Evolutionary conservation across 2,113 vertebrate genomes (phyloP).

Genomic region (Salminus brasiliensis): DNA sequence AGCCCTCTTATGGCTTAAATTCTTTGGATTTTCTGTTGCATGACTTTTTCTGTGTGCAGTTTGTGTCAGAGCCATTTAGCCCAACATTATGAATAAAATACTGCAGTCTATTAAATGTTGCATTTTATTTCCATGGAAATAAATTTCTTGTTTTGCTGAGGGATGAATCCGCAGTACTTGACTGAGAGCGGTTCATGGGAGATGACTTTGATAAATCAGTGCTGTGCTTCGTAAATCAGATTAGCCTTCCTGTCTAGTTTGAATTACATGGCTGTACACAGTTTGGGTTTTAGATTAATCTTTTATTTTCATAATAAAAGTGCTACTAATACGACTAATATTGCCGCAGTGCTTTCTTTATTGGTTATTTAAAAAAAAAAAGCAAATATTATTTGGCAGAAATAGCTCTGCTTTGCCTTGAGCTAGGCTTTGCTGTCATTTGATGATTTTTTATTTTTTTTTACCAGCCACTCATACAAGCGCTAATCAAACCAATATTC

Average conservation of each 20-base stretch:
- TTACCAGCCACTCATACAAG: slow-evolving; percentile 8
- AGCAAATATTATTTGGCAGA: not conserved
- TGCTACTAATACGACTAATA: not conserved
- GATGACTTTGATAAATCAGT: not conserved
- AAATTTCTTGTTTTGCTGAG: not conserved
- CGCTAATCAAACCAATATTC: slow-evolving; percentile 14
- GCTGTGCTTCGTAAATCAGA: not conserved
- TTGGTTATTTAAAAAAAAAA: not conserved
- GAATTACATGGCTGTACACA: not conserved
- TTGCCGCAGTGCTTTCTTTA: not conserved
- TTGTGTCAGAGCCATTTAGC: not conserved
- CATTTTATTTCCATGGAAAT: not conserved
- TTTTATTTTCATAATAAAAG: not conserved
- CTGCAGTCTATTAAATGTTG: not conserved
- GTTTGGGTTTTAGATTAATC: too few relatives aligned
- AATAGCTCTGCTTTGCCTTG: not conserved
- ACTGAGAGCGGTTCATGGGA: not conserved
- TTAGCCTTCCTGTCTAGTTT: not conserved
- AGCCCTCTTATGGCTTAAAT: not conserved
- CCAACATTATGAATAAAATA: not conserved
- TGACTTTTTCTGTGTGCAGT: not conserved
- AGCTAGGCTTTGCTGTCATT: not conserved
- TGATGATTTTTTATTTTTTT: too few relatives aligned
- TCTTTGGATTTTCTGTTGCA: not conserved
- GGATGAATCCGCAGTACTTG: not conserved